Evolutionary conservation across 1,140 invertebrate species (phyloP).

Genomic region (Maniola jurtina): DNA sequence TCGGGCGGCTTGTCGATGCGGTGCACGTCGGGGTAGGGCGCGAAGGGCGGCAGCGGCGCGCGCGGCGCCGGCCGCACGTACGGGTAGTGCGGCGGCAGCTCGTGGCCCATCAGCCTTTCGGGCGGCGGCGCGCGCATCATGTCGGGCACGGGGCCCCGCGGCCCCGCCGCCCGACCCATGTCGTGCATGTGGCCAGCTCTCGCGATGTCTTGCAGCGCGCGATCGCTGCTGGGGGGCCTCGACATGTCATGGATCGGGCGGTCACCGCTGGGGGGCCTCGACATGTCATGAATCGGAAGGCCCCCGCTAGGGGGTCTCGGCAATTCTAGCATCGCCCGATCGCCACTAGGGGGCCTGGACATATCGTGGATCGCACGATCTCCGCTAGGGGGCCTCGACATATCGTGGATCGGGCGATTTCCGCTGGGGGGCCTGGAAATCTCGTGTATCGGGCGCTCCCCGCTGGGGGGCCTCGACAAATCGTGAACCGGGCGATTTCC

Average conservation of each 20-base stretch:
- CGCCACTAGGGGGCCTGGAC: no score
- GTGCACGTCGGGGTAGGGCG: slow-evolving; percentile 3
- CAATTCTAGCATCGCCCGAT: no score
- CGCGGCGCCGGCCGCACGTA: slow-evolving; percentile 37
- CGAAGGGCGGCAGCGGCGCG: slow-evolving; percentile 24
- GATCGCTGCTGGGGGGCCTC: slow-evolving; percentile 13
- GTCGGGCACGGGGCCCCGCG: slow-evolving; percentile 14
- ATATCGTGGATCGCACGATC: no score
- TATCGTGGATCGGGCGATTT: no score
- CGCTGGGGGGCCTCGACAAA: not conserved
- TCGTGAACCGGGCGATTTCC: not conserved
- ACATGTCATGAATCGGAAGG: not conserved
- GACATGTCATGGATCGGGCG: slow-evolving; percentile 10
- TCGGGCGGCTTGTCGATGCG: slow-evolving; percentile 33
- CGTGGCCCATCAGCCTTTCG: slow-evolving; percentile 32
- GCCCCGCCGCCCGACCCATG: not conserved
- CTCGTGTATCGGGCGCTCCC: slow-evolving; percentile 13
- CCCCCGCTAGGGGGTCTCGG: no score
- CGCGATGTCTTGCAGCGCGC: not conserved
- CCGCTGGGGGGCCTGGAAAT: not conserved
- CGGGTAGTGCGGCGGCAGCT: slow-evolving; percentile 39
- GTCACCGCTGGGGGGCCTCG: not conserved
- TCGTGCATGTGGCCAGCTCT: not conserved
- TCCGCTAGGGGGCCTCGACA: no score
- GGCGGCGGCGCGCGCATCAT: slow-evolving; percentile 21